Evolutionary conservation across 2,113 vertebrate genomes (phyloP), one percentile per base, ranked within the genome.

Genomic region (Pedionomus torquatus): DNA sequence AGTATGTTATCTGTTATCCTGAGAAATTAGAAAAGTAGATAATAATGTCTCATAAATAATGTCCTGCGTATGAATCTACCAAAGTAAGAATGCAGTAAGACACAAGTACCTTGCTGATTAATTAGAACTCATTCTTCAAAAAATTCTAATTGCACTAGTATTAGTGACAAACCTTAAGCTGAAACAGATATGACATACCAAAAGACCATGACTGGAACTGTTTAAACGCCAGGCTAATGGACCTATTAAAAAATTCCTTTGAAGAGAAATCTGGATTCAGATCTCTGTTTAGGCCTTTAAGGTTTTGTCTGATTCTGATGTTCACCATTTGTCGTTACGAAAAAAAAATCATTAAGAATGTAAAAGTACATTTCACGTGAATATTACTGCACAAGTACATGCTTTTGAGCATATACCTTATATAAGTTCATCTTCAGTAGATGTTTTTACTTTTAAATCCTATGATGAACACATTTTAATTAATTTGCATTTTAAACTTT

Each of bases 1-100:
- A 99, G 97, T 96, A 99, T 98, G 64, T 98, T 99, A 97, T 99
- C 99, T 70, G 99, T 99, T 81, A 99, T 98, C 99, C 99, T 99
- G 96, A 88, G 61, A 86, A 91, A 91, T 92, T 5, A 75, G 75
- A 84, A 24, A 92, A 71, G n/a, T 33, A 65, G 76, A n/a, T 25
- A 86, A 52, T 24, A 63, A 49, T 37, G 43, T 57, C 41, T 51
- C 64, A 30, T 48, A 33, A 76, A 77, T 55, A 23, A 71, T 60
- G 63, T 48, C 31, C 21, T 68, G 26, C 13, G 7, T 52, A 55
- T n/a, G 6, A 82, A 25, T 64, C 55, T 89, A 75, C 10, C 51
- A 83, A 75, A 83, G 20, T 31, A 80, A 85, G 48, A 87, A 35
- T 25, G 33, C 6, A 7, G 3, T 23, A 37, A 37, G 30, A 71